Conservation (phyloP, 1,140 invertebrate genomes). For the Paraescarpia echinospica region DNA sequence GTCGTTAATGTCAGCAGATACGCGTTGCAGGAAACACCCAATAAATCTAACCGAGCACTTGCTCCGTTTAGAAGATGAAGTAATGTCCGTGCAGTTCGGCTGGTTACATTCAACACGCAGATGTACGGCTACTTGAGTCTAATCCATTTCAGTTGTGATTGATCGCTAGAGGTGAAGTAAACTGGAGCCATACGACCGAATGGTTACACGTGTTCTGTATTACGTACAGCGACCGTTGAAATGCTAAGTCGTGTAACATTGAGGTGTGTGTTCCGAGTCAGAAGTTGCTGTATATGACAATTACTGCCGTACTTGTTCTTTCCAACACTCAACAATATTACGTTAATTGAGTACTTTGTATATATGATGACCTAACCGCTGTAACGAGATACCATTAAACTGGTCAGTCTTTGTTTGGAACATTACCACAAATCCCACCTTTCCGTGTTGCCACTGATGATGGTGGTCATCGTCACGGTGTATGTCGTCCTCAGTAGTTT, state of each 20-base stretch:
- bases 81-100: neutral
- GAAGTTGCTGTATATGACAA: neutral
- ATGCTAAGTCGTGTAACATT: neutral
- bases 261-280: neutral
- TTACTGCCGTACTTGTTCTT: neutral
- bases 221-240: neutral
- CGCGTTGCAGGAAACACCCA: neutral
- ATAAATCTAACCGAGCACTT: neutral
- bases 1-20: neutral
- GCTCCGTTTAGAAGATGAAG: neutral
- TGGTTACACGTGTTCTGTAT: neutral
- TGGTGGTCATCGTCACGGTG: too few relatives aligned
- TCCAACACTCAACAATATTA: too few relatives aligned
- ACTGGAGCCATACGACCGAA: neutral
- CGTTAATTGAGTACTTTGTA: too few relatives aligned
- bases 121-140: neutral
- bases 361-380: too few relatives aligned
- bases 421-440: too few relatives aligned
- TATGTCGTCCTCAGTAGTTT: too few relatives aligned
- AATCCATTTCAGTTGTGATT: neutral
- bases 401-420: too few relatives aligned
- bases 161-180: neutral
- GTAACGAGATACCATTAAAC: too few relatives aligned
- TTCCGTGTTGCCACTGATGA: too few relatives aligned
- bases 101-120: neutral